Percentiles rank a stretch among this genome's conserved stretches.
Conservation (phyloP, 2,113 vertebrate species). For the Anser cygnoides region DNA sequence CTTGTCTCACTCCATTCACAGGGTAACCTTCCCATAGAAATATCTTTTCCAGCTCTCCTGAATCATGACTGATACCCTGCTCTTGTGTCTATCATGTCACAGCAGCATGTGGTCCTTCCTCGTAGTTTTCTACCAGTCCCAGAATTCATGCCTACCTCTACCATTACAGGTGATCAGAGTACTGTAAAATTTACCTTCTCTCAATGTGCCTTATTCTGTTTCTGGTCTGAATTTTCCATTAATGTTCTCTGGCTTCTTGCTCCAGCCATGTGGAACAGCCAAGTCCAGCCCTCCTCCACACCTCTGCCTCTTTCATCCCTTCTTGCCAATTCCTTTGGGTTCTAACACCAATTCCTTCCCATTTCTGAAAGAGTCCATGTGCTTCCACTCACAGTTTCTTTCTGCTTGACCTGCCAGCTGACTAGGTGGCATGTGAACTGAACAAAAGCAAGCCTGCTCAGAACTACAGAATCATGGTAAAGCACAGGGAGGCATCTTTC, state of each 20-base stretch:
- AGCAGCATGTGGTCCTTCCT: not conserved
- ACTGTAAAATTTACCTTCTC: not conserved
- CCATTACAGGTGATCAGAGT: not conserved
- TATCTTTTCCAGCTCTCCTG: not conserved
- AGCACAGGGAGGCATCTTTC: not conserved
- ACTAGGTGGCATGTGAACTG: not conserved
- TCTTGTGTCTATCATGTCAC: fast-evolving
- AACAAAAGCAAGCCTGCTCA: not conserved
- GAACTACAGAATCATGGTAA: not conserved
- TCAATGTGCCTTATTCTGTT: not conserved
- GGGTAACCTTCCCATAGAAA: not conserved
- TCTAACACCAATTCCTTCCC: not conserved
- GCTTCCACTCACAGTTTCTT: not conserved
- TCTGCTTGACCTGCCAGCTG: not conserved
- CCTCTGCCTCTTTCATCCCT: not conserved
- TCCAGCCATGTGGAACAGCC: not conserved
- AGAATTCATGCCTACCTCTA: not conserved
- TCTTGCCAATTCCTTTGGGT: not conserved
- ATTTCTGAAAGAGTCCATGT: not conserved
- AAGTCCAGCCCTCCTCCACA: not conserved
- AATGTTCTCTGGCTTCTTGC: not conserved
- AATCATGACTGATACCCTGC: not conserved
- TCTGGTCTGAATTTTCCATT: not conserved
- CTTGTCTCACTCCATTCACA: not conserved
- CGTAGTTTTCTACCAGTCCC: not conserved